phyloP scores from a whole-genome alignment of 2,797 vertebrate genomes.

The Poecilia gillii region DNA sequence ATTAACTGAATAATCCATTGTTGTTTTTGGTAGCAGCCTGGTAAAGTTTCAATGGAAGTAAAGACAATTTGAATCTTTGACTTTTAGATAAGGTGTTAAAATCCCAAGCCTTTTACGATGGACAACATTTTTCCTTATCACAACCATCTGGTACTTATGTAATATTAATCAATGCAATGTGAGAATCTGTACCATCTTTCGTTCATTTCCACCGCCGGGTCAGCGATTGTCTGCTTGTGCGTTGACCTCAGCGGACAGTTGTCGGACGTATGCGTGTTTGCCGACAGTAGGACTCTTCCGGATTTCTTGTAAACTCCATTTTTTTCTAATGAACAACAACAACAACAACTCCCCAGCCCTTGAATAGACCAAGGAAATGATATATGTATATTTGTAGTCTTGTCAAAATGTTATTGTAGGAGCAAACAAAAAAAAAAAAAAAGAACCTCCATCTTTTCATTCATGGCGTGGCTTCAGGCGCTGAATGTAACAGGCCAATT shows the following conservation, averaged over 20 bases:
- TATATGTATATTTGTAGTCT: neutral
- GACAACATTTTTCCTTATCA: neutral
- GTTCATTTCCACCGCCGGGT: neutral
- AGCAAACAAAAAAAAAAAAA: neutral
- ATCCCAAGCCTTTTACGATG: neutral
- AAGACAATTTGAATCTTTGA: neutral
- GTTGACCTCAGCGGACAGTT: constrained; percentile 6
- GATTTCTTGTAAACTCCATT: constrained; percentile 13
- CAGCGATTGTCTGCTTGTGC: neutral
- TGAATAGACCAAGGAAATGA: constrained; percentile 21
- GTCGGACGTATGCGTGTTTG: neutral
- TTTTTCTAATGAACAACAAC: neutral
- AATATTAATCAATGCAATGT: neutral
- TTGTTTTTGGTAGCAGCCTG: neutral
- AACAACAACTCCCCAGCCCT: constrained; percentile 5
- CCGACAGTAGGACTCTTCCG: neutral
- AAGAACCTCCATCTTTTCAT: constrained; percentile 18
- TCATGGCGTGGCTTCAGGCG: constrained; percentile 40
- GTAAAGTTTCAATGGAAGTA: neutral
- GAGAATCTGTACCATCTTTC: neutral
- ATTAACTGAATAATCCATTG: neutral
- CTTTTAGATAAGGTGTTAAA: neutral
- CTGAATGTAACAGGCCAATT: constrained; percentile 21
- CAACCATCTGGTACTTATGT: neutral
- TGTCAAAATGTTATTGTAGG: neutral